These are phyloP conservation scores for Neogale vison DNA, from an alignment of 2,113 vertebrate genomes.

Conservation along the genomic window DNA sequence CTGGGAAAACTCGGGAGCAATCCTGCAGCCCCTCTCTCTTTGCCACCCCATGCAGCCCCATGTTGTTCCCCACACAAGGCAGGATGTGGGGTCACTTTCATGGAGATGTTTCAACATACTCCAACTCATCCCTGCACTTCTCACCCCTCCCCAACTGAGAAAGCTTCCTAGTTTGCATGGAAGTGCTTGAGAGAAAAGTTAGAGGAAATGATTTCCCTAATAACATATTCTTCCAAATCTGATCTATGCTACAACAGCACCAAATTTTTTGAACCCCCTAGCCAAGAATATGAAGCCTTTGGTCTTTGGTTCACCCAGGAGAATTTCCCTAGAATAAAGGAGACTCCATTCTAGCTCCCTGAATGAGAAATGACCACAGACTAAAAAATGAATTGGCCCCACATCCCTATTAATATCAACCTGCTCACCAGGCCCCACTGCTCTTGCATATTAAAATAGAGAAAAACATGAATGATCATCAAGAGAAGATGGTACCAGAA, in stretches of 20 bases:
- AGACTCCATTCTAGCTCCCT: neutral
- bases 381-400: neutral
- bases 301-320: neutral
- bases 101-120: neutral
- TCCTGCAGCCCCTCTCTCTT: neutral
- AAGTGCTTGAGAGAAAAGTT: neutral
- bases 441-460: neutral
- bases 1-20: too few species aligned
- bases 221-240: neutral
- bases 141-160: neutral
- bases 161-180: neutral
- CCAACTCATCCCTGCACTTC: neutral
- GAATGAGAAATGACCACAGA: neutral
- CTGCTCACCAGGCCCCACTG: neutral
- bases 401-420: neutral
- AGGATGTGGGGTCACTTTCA: neutral
- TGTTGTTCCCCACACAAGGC: neutral
- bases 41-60: rapidly evolving
- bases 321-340: neutral
- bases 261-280: neutral
- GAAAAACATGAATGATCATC: neutral
- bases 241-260: neutral
- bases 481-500: neutral
- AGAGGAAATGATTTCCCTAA: neutral
- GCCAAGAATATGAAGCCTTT: neutral